Evolutionary conservation across 37 sponge, comb jelly and placozoan genomes (phyloP), one percentile per base, ranked within the genome.

Genomic region (Chondrilla cf. caribensis): DNA sequence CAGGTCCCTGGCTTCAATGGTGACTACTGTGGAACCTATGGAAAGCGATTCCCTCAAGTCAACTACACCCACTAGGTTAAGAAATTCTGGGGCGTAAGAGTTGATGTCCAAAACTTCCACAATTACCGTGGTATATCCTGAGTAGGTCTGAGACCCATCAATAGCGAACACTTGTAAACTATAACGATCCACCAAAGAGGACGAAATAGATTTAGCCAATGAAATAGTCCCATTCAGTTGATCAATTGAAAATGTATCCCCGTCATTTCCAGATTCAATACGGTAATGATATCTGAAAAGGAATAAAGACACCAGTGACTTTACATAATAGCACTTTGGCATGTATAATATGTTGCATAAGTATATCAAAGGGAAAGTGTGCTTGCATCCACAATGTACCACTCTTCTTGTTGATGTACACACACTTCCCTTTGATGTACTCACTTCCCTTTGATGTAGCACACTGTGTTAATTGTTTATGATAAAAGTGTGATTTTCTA

Each of bases 71-170:
- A 62, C 6, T 14, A 14, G 51, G 51, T 47, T 47, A 67, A 33
- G 35, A 73, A 73, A 73, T n/a, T 36, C 43, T 41, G 76, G 76
- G 22, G 76, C 39, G 6, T 42, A 41, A 4, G 76, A 39, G 36
- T 73, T 73, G 21, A 73, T 42, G 21, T 73, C 76, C 2, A 73
- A n/a, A 32, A 73, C 76, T 43, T 73, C 18, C 15, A 73, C 36
- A 24, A 24, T 9, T 7, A 73, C 76, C 3, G 21, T 41, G 43
- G 76, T 73, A 21, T 18, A 2, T 37, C 76, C 76, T 2, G 24
- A 36, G 11, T 43, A 73, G 7, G 44, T 39, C n/a, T 22, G 11
- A 18, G 43, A 41, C 3, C 44, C n/a, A 40, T 73, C 76, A 37
- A 24, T 39, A 4, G 76, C 76, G 2, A 5, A 7, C 21, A 73